Percentiles rank a stretch among this genome's conserved stretches.
Conservation (phyloP, 1,140 invertebrate genomes). For the Achatina immaculata region DNA sequence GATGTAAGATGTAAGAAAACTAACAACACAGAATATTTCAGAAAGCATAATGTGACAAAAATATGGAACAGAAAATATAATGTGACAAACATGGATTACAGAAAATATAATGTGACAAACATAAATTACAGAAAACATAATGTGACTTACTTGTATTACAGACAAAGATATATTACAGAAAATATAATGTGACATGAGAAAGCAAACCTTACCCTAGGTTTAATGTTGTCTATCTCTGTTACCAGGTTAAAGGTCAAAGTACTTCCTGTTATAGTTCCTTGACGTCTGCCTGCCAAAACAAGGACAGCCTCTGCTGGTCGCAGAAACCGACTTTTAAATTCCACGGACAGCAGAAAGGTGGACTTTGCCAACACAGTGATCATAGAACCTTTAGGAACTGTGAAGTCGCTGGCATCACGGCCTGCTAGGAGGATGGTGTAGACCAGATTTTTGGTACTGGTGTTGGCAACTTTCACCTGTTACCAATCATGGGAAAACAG, state of each 20-base stretch:
- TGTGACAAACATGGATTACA: too few relatives aligned
- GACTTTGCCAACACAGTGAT: conserved; percentile 63
- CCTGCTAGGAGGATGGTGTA: conserved; percentile 69
- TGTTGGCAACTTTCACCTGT: conserved; percentile 69
- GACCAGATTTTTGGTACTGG: conserved; percentile 65
- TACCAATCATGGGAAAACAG: neutral
- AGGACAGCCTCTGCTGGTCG: conserved; percentile 67
- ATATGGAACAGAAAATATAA: too few relatives aligned
- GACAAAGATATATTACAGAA: too few relatives aligned
- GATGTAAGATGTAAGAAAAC: too few relatives aligned
- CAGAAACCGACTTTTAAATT: conserved; percentile 68
- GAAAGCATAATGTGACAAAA: too few relatives aligned
- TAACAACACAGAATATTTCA: too few relatives aligned
- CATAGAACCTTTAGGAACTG: conserved; percentile 62
- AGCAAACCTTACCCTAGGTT: conserved; percentile 57
- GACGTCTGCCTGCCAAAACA: conserved; percentile 65
- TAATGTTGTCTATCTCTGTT: conserved; percentile 67
- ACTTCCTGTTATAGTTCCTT: conserved; percentile 61
- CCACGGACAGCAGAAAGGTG: conserved; percentile 61
- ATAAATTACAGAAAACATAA: too few relatives aligned
- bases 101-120: too few relatives aligned
- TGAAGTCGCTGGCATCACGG: conserved; percentile 65
- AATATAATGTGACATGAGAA: too few relatives aligned
- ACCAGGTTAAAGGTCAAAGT: conserved; percentile 68
- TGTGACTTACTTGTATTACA: too few relatives aligned